Evolutionary conservation across 1,140 invertebrate species (phyloP), one percentile per base, ranked within the genome.

Genomic region (Zaprionus inermis): DNA sequence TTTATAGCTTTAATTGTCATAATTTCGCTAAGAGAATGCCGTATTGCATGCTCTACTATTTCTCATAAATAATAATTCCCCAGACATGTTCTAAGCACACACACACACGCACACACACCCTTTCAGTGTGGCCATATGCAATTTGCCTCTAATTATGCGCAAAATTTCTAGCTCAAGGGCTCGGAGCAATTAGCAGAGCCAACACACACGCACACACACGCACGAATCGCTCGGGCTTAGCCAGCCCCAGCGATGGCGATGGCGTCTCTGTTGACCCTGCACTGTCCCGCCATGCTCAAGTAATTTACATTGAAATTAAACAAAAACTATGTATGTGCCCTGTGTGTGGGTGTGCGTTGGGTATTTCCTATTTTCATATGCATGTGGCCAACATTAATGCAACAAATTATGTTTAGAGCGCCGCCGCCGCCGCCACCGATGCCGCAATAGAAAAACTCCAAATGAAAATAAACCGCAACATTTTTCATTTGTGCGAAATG

Each of bases 391-490:
- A 72, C 80, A 81, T 88, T 88, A 88, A 88, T 88, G 83, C 83
- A 88, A 88, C 83, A 89, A 88, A 88, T 88, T 89, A 89, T 88
- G 84, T 83, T 89, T 89, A 89, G 84, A 86, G 72, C 79, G 79
- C 61, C 65, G 82, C 57, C 56, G 52, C 34, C 56, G 60, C 68
- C 36, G 52, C 41, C 32, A 22, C 20, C 24, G 55, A 30, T 44
- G 63, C 57, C 60, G 49, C 60, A 71, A 76, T 68, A 79, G 68
- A 68, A 89, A 80, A 89, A 89, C 84, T 83, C 77, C 71, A 88
- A 88, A 88, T 88, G 83, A 88, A 88, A 88, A 88, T 88, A 89
- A 89, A 88, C 83, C 83, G 84, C 83, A 88, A 80, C 83, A 88
- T 88, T 88, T 88, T 88, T 88, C 83, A 88, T 89, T 88, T 83